Evolutionary conservation across 2,888 invertebrate genomes (phyloP), one percentile per base, ranked within the genome.

Genomic region (Sabatieria punctata): DNA sequence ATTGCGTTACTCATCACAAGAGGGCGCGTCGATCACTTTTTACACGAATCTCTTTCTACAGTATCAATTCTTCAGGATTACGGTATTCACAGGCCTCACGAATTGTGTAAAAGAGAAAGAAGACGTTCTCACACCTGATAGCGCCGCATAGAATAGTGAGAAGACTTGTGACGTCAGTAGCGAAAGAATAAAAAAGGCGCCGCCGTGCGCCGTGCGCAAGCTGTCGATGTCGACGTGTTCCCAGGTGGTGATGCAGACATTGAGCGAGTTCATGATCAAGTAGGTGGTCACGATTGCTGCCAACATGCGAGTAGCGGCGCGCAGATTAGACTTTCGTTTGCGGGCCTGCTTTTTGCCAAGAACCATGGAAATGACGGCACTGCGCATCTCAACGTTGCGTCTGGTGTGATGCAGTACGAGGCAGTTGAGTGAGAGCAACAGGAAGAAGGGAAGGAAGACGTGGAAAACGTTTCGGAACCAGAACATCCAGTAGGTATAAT

Each of bases 391-490:
- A 15, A 36, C n/a, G n/a, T 18, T n/a, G n/a, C n/a, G 19, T 15
- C 41, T 4, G 24, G 53, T 41, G 37, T 54, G 54, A 2, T 46
- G 24, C 11, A 56, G 50, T 1, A 55, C 54, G 3, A 50, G 42
- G 2, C 45, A 49, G 33, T 56, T 55, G 36, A 56, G 51, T n/a
- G 54, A 40, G 2, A 55, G 49, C 8, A 58, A 51, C 1, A 54
- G 49, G 4, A 51, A 45, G 38, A 58, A 58, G 1, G 57, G 57
- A 19, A 54, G 42, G 37, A 57, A 54, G n/a, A 57, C 55, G 37
- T 55, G 55, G 51, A 57, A 52, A 11, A 58, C 47, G 33, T 51
- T 52, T 2, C 57, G 51, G 46, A 52, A 52, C 52, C 54, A 55
- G 49, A 57, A 55, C 55, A 56, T 55, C 51, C 54, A 53, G 30